Evolutionary conservation across 2,888 invertebrate genomes (phyloP), one percentile per base, ranked within the genome.

Genomic region (Molorchus minor): DNA sequence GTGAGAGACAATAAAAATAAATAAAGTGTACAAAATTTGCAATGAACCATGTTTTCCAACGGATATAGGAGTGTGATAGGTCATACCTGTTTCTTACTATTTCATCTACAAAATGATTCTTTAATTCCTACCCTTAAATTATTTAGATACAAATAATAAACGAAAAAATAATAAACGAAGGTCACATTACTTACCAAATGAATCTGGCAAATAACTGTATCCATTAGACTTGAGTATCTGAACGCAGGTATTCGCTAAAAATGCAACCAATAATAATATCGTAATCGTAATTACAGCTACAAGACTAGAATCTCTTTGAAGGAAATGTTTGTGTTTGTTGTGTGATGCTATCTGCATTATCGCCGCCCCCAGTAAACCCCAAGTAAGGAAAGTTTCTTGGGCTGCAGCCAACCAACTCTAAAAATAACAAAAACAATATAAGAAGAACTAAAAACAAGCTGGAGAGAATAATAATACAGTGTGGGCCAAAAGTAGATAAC

Each of bases 331-430:
- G 63, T 87, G 84, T 71, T 87, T 87, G 74, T 90, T 90, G 78
- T 91, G 91, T 58, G 91, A 89, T 12, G 89, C 87, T 59, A 91
- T 84, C 79, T 93, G 92, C 89, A 92, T 92, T 55, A 90, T 84
- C 57, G 91, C 89, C 0, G 91, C 89, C 7, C 92, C 92, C 17
- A 94, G 82, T 5, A 94, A 79, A 1, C 93, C 93, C 96, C 96
- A 94, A 0, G 93, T 93, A 49, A 94, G 84, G 77, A 95, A 95
- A 0, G 89, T 89, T 80, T 96, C 95, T 76, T 94, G 90, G 13
- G 92, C 90, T 0, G 95, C 96, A 0, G 94, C 92, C 19, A 91
- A 85, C 95, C 96, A 96, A 68, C 93, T 89, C 88, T 92, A 81
- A 10, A 84, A 84, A 65, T 3, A 41, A 29, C 40, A 5, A 17